phyloP scores from a whole-genome alignment of 1,140 invertebrate genomes.

The Mylabris phalerata region DNA sequence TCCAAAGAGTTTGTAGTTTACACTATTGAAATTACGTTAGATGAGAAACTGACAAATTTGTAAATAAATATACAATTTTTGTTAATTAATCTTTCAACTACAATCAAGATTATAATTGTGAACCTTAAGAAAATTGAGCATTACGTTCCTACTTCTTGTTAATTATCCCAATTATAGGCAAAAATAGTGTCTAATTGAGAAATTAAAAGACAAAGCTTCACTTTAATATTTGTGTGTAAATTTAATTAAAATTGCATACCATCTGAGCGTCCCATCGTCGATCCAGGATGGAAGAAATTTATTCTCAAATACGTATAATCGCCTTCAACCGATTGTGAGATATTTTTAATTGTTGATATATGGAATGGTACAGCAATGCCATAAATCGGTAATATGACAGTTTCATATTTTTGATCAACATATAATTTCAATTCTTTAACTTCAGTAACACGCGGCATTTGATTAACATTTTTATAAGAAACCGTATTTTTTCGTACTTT shows the following conservation, averaged over 20 bases:
- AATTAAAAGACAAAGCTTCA: too few relatives aligned
- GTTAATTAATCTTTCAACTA: too few relatives aligned
- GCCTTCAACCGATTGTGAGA: constrained; percentile 96
- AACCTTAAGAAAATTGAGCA: too few relatives aligned
- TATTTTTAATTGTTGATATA: constrained; percentile 98
- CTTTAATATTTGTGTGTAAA: not conserved
- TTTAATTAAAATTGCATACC: constrained; percentile 11
- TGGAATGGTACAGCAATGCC: constrained; percentile 96
- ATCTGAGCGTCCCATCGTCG: constrained; percentile 88
- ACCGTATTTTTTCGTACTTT: constrained; percentile 90
- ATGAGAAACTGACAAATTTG: too few relatives aligned
- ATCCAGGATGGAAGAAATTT: constrained; percentile 98
- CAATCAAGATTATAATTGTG: too few relatives aligned
- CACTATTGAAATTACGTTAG: too few relatives aligned
- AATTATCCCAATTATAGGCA: too few relatives aligned
- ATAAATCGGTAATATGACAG: constrained; percentile 93
- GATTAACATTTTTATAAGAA: constrained; percentile 87
- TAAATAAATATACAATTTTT: too few relatives aligned
- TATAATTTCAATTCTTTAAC: constrained; percentile 91
- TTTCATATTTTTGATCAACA: constrained; percentile 97
- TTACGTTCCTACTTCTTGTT: too few relatives aligned
- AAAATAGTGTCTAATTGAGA: too few relatives aligned
- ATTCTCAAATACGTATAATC: constrained; percentile 98
- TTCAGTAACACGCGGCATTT: constrained; percentile 91
- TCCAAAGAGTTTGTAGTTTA: too few relatives aligned